Conservation (phyloP, 2,113 vertebrate species). For the Myiozetetes cayanensis region DNA sequence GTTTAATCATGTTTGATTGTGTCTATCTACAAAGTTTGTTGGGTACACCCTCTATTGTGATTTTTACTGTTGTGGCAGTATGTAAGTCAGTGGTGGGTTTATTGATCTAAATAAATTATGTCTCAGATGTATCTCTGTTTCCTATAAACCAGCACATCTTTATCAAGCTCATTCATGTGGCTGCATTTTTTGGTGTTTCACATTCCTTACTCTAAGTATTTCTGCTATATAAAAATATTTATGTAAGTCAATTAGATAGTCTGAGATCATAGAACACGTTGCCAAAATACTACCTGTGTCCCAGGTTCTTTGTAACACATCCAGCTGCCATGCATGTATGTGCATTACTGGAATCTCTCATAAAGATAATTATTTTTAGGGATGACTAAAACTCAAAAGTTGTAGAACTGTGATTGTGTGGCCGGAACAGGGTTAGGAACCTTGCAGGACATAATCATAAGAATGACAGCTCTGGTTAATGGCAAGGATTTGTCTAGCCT, state of each 20-base stretch:
- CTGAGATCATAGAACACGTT: background rate
- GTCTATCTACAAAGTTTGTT: background rate
- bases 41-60: background rate
- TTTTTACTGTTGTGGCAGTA: background rate
- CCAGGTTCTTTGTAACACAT: background rate
- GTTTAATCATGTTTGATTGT: background rate
- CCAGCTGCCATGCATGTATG: background rate
- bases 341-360: background rate
- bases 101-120: background rate
- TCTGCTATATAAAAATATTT: background rate
- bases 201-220: background rate
- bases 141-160: background rate
- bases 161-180: background rate
- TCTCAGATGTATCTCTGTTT: background rate
- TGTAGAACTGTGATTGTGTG: background rate
- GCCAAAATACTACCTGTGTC: background rate
- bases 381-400: background rate
- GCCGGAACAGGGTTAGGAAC: background rate
- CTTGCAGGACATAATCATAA: background rate
- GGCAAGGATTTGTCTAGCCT: background rate
- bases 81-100: background rate
- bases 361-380: background rate
- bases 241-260: background rate
- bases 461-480: background rate
- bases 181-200: background rate